phyloP scores from a whole-genome alignment of 2,888 invertebrate genomes.

The Pteria penguin region DNA sequence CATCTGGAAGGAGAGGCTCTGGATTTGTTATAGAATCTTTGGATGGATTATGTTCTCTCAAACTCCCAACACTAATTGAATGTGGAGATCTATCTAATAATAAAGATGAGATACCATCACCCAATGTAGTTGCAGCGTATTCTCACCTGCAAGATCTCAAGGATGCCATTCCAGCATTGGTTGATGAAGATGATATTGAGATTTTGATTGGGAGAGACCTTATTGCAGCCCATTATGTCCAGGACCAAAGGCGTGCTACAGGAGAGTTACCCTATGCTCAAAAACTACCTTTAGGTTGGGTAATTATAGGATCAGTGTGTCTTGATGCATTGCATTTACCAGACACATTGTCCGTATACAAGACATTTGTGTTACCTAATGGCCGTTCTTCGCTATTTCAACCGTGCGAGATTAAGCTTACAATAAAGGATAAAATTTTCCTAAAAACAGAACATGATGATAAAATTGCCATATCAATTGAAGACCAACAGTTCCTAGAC shows the following conservation, averaged over 20 bases:
- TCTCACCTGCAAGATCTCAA: slow-evolving; percentile 2
- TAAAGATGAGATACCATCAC: slow-evolving; percentile 23
- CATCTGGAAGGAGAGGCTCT: slow-evolving; percentile 5
- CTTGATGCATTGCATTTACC: background rate
- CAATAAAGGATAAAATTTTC: slow-evolving; percentile 5
- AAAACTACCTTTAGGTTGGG: slow-evolving; percentile 18
- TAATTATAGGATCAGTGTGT: slow-evolving; percentile 9
- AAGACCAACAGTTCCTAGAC: slow-evolving; percentile 20
- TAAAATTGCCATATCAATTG: slow-evolving; percentile 11
- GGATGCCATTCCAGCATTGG: background rate
- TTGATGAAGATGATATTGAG: background rate
- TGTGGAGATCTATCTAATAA: slow-evolving; percentile 21
- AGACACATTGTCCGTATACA: background rate
- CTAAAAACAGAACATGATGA: slow-evolving; percentile 23
- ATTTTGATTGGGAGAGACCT: slow-evolving; percentile 20
- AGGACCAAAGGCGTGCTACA: background rate
- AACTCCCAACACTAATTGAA: slow-evolving; percentile 18
- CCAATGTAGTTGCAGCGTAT: background rate
- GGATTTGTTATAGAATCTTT: slow-evolving; percentile 14
- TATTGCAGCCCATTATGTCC: background rate
- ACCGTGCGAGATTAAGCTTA: background rate
- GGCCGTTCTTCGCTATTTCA: background rate
- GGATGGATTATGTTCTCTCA: slow-evolving; percentile 3
- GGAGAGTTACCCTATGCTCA: slow-evolving; percentile 7
- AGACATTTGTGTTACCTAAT: slow-evolving; percentile 2